Base-by-base conservation (phyloP, 1,140 invertebrate genomes). In the Asobara japonica region DNA sequence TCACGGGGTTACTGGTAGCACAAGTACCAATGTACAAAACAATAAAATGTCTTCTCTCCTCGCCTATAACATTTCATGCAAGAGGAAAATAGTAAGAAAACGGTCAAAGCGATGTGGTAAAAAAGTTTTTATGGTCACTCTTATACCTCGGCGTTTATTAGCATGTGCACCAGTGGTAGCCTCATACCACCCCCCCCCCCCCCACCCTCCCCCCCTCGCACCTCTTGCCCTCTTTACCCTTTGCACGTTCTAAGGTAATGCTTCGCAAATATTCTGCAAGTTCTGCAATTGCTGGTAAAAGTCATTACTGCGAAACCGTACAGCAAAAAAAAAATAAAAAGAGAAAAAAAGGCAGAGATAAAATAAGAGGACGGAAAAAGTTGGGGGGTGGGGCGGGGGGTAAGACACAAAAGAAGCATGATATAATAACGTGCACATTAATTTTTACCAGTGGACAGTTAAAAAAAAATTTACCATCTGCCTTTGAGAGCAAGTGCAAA, bases 81-180 rank as follows among this genome's bases (percentile, higher is more conserved):
- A 61, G 62, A 31, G 62, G 10, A 60, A 72, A 72, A 67, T 33
- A 48, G 67, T 16, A 62, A 4, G 27, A 48, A n/a, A 33, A 67
- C 22, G 65, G 16, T 56, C n/a, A 29, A 29, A 61, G 25, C 30
- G 38, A 20, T 25, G 51, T n/a, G 45, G 36, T 67, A 74, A 76
- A 71, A 76, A 74, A 30, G 65, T 76, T 76, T 76, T 74, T 72
- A 62, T 62, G 60, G 74, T 64, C 56, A 74, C 72, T 65, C 29
- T 74, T 62, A 56, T 65, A 25, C 68, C 65, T 74, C 65, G 7
- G 51, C 31, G 71, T 75, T 73, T 76, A 76, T 76, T 73, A 73
- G 65, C 69, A 71, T 73, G 61, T 51, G 70, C 61, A 27, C 18
- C 33, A 31, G 27, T 30, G 7, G 48, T 30, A 38, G 69, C 69